Conservation (phyloP, 2,888 invertebrate species). For the Polymixis flavicincta region DNA sequence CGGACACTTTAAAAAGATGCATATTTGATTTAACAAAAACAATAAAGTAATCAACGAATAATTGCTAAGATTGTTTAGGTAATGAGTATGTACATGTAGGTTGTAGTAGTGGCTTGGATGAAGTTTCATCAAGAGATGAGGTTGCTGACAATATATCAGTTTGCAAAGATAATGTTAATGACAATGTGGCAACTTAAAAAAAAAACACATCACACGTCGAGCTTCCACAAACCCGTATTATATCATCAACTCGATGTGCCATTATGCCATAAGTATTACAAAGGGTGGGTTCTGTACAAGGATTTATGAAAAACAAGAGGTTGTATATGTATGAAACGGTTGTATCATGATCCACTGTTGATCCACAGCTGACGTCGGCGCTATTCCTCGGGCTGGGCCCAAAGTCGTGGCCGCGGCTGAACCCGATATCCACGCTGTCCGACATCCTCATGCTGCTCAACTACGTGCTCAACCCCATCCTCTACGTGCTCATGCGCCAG, state of each 20-base stretch:
- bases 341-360: not conserved
- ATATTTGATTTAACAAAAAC: no score
- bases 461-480: slow-evolving; percentile 95
- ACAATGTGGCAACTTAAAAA: not conserved
- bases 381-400: slow-evolving; percentile 87
- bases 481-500: slow-evolving; percentile 94
- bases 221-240: not conserved
- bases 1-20: no score
- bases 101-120: not conserved
- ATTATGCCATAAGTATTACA: not conserved
- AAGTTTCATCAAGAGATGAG: not conserved
- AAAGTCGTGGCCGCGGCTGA: slow-evolving; percentile 75
- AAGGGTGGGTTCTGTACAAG: not conserved
- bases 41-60: no score
- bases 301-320: not conserved
- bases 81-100: not conserved
- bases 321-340: not conserved
- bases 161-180: not conserved
- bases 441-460: slow-evolving; percentile 95
- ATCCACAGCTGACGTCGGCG: slow-evolving; percentile 87
- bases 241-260: not conserved
- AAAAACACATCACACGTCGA: no score
- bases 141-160: not conserved
- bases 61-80: not conserved
- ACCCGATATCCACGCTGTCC: slow-evolving; percentile 89